These are phyloP conservation scores for Ectemnius cavifrons DNA, from an alignment of 2,888 invertebrate genomes.

Conservation along the genomic window DNA sequence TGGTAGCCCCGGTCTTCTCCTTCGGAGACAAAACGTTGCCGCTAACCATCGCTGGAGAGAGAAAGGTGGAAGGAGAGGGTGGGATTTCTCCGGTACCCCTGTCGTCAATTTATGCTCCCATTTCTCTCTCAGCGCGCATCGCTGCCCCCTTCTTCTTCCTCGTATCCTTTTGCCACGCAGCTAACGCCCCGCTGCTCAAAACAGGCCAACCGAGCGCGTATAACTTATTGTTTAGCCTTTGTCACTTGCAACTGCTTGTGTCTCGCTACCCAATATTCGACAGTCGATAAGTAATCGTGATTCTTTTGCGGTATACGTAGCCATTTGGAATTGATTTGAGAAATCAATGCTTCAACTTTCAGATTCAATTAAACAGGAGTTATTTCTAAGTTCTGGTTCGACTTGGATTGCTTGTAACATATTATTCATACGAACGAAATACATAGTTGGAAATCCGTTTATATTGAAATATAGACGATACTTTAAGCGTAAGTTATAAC, in stretches of 20 bases:
- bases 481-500: too few relatives aligned
- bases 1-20: background rate
- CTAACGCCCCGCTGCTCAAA: conserved; percentile 43
- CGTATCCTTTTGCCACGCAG: conserved; percentile 30
- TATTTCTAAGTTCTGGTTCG: background rate
- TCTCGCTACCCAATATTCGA: too few relatives aligned
- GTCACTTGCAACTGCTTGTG: conserved; percentile 34
- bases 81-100: background rate
- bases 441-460: too few relatives aligned
- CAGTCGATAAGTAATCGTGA: too few relatives aligned
- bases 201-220: conserved; percentile 34
- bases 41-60: too few relatives aligned
- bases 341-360: background rate
- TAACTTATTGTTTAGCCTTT: conserved; percentile 64
- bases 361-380: background rate
- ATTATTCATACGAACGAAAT: too few relatives aligned
- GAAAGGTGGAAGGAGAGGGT: background rate
- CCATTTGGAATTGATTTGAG: too few relatives aligned
- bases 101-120: conserved; percentile 55
- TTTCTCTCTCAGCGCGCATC: conserved; percentile 31
- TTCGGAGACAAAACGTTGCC: background rate
- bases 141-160: conserved; percentile 35
- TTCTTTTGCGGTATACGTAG: too few relatives aligned
- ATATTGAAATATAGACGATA: too few relatives aligned
- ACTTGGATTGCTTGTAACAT: too few relatives aligned